Evolutionary conservation across 2,888 invertebrate genomes (phyloP).

Genomic region (Megamerina dolium): DNA sequence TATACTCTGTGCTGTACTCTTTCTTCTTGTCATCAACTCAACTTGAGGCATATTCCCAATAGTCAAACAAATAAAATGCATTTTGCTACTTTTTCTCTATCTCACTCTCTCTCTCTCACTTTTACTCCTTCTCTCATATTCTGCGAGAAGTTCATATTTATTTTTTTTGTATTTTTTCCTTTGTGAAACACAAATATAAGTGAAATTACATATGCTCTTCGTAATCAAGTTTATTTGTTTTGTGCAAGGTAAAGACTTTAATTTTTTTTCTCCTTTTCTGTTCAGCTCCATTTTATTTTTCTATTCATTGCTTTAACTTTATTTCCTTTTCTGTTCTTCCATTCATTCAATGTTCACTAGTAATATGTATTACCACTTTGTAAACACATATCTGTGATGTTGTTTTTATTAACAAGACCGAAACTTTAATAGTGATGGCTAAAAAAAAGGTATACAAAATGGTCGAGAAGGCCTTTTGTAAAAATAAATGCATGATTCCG

Average conservation of each 20-base stretch:
- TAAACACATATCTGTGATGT: no score
- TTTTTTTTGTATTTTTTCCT: not conserved
- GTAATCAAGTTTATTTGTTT: not conserved
- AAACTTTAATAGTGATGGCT: no score
- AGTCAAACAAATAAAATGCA: not conserved
- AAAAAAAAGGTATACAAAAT: no score
- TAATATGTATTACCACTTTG: no score
- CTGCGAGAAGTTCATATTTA: not conserved
- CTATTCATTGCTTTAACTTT: no score
- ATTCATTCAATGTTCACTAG: no score
- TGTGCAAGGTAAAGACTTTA: not conserved
- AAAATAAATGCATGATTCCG: no score
- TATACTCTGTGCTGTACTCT: no score
- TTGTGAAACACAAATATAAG: no score
- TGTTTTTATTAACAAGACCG: no score
- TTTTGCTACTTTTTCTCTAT: not conserved
- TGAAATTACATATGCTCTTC: not conserved
- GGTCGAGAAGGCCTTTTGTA: no score
- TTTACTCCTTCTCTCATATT: not conserved
- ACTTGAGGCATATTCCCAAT: not conserved
- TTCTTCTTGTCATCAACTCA: not conserved
- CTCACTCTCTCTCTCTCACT: not conserved
- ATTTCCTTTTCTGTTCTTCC: no score
- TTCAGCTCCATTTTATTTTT: slow-evolving; percentile 1
- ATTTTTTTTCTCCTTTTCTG: slow-evolving; percentile 2